These are phyloP conservation scores for Cervus canadensis DNA, from an alignment of 2,113 vertebrate species.

Conservation along the genomic window DNA sequence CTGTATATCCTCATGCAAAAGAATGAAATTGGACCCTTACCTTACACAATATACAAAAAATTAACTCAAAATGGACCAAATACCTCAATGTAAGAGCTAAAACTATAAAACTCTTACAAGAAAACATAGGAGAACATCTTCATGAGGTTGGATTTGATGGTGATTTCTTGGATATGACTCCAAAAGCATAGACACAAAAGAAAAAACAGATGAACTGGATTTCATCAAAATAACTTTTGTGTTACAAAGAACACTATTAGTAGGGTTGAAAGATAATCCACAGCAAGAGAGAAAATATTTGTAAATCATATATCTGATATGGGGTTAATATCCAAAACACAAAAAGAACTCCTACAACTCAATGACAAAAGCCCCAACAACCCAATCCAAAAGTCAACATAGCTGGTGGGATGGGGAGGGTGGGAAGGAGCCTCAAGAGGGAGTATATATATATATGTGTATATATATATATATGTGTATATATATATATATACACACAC, in stretches of 20 bases:
- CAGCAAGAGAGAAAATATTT: not conserved
- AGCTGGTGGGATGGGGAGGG: not conserved
- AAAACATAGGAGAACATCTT: not conserved
- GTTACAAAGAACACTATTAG: not conserved
- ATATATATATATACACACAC: not conserved
- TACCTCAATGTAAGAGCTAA: not conserved
- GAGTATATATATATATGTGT: not conserved
- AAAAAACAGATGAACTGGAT: not conserved
- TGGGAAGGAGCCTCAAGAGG: not conserved
- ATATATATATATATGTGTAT: not conserved
- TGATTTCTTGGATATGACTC: not conserved
- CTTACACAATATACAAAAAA: not conserved
- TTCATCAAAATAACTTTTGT: not conserved
- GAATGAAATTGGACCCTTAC: not conserved
- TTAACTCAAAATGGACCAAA: not conserved
- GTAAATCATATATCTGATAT: not conserved
- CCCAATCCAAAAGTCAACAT: not conserved
- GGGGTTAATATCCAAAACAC: not conserved
- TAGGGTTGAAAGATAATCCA: not conserved
- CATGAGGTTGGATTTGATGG: not conserved
- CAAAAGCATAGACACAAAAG: not conserved
- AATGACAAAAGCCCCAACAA: not conserved
- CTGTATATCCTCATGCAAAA: not conserved
- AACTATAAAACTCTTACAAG: not conserved
- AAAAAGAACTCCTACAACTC: not conserved